phyloP scores from a whole-genome alignment of 1,140 invertebrate species.

The Brachionus manjavacas region DNA sequence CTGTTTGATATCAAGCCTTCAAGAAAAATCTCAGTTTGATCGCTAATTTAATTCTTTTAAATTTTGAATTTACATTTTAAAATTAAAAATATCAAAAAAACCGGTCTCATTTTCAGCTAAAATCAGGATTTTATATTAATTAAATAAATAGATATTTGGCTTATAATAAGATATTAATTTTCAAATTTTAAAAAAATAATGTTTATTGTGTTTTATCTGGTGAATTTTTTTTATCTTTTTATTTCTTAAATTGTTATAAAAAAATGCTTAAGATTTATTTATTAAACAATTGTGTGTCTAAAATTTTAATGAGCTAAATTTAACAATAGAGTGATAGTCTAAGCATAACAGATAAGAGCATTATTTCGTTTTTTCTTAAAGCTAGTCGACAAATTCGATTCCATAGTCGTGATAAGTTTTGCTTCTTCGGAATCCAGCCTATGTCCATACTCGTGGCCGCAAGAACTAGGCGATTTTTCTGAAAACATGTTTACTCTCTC shows the following conservation, averaged over 20 bases:
- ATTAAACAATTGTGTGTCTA: background rate
- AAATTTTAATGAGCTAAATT: background rate
- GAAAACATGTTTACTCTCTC: constrained; percentile 40
- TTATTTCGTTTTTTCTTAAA: constrained; percentile 34
- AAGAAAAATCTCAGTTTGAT: no score
- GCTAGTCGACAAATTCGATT: constrained; percentile 16
- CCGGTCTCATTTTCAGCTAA: no score
- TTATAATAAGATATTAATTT: no score
- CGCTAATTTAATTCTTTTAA: no score
- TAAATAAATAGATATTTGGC: no score
- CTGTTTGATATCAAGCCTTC: no score
- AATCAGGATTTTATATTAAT: no score
- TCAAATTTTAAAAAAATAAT: no score
- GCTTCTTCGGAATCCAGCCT: constrained; percentile 17
- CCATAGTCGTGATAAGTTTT: background rate
- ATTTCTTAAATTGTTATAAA: background rate
- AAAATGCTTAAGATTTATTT: background rate
- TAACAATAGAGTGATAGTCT: background rate
- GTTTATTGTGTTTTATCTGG: background rate
- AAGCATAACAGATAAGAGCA: constrained; percentile 40
- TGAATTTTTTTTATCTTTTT: background rate
- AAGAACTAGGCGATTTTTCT: constrained; percentile 13
- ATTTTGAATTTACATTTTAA: no score
- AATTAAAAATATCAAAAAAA: no score
- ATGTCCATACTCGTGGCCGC: constrained; percentile 21